Evolutionary conservation across 2,113 vertebrate species (phyloP).

Genomic region (Lepisosteus oculatus): DNA sequence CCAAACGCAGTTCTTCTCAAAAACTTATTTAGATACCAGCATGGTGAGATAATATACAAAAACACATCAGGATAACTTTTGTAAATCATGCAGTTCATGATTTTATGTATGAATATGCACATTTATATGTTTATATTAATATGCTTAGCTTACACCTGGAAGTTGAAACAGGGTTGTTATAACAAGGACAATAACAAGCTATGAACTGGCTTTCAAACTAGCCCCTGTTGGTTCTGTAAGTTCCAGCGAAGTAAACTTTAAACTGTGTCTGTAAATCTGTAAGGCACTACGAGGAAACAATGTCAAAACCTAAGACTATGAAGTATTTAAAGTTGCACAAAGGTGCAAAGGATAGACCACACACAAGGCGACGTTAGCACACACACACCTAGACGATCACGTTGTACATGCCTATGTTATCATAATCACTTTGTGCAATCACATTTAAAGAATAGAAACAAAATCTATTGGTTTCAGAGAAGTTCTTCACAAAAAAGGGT

Average conservation of each 20-base stretch:
- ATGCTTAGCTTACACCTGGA: slow-evolving; percentile 60
- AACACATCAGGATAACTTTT: no score
- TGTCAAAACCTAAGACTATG: slow-evolving; percentile 77
- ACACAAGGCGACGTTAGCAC: slow-evolving; percentile 73
- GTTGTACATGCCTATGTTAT: slow-evolving; percentile 85
- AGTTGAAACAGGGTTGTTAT: slow-evolving; percentile 43
- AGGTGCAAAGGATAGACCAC: slow-evolving; percentile 69
- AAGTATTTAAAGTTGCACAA: slow-evolving; percentile 52
- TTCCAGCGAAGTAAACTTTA: slow-evolving; percentile 78
- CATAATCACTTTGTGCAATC: slow-evolving; percentile 89
- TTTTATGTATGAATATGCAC: slow-evolving; percentile 34
- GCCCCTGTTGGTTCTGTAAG: slow-evolving; percentile 71
- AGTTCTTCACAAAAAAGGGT: slow-evolving; percentile 69
- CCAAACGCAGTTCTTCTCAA: slow-evolving; percentile 39
- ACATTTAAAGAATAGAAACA: slow-evolving; percentile 71
- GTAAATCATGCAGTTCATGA: no score
- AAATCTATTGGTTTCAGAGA: slow-evolving; percentile 83
- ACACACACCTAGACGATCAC: slow-evolving; percentile 75
- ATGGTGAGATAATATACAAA: no score
- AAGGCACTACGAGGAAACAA: slow-evolving; percentile 98
- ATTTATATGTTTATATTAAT: slow-evolving; percentile 15
- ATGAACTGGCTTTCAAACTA: slow-evolving; percentile 53
- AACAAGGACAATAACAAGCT: slow-evolving; percentile 46
- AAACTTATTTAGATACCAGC: slow-evolving; percentile 21
- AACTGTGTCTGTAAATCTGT: slow-evolving; percentile 79